phyloP scores from a whole-genome alignment of 2,797 vertebrate genomes.

The Notoglanidium macrostoma region DNA sequence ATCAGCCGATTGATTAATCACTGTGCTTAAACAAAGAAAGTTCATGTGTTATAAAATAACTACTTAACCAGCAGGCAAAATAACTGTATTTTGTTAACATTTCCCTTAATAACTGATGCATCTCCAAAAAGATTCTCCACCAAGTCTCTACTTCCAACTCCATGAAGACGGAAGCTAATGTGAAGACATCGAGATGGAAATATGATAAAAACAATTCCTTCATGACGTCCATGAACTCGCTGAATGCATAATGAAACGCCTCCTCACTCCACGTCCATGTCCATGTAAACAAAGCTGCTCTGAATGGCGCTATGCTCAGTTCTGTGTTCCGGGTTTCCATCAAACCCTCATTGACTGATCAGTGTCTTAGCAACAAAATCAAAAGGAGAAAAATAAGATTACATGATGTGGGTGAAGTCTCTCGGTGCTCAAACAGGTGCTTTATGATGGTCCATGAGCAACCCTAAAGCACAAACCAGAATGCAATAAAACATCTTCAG shows the following conservation, averaged over 20 bases:
- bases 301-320: background rate
- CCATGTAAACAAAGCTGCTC: background rate
- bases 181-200: too few species aligned
- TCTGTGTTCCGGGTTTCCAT: conserved; percentile 3
- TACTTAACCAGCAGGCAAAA: background rate
- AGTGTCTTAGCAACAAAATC: conserved; percentile 23
- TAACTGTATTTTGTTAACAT: too few species aligned
- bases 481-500: conserved; percentile 23
- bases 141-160: too few species aligned
- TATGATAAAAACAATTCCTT: background rate
- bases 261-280: background rate
- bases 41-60: background rate
- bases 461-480: conserved; percentile 20
- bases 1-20: background rate
- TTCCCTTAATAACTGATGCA: too few species aligned
- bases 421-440: background rate
- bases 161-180: too few species aligned
- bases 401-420: background rate
- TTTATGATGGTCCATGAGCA: conserved; percentile 23
- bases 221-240: background rate
- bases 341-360: conserved; percentile 20
- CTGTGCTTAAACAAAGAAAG: background rate
- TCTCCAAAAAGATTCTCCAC: too few species aligned
- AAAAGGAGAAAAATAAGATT: conserved; percentile 5
- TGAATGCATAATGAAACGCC: conserved; percentile 16